These are phyloP conservation scores for Diplodus puntazzo DNA, from an alignment of 2,797 vertebrate genomes.

Conservation along the genomic window DNA sequence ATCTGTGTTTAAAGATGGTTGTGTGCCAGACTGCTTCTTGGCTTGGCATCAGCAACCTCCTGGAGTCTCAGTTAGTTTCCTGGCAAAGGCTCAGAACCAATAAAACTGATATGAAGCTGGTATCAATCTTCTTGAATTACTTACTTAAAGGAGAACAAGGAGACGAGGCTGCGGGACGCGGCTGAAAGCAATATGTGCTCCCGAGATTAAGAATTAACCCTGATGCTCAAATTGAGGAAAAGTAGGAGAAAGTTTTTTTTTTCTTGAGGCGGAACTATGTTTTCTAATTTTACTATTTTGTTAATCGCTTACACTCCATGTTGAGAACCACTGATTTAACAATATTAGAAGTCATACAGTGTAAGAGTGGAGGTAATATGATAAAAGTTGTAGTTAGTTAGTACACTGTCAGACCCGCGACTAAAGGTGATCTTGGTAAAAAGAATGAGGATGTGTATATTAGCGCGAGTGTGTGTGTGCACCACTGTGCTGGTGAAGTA, in stretches of 20 bases:
- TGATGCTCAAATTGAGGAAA: background rate
- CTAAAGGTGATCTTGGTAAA: constrained; percentile 23
- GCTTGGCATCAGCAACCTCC: constrained; percentile 15
- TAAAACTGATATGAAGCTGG: constrained; percentile 12
- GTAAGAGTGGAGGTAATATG: constrained; percentile 12
- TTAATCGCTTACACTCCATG: background rate
- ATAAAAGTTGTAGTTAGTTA: constrained; percentile 18
- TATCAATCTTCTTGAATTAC: constrained; percentile 1
- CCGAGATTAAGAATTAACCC: background rate
- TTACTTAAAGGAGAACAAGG: background rate
- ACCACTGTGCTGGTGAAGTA: constrained; percentile 26
- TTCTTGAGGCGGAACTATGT: background rate
- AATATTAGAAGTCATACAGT: constrained; percentile 21
- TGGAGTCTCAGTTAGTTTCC: background rate
- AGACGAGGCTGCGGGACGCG: background rate
- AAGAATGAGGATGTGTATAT: constrained; percentile 15
- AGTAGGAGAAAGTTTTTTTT: background rate
- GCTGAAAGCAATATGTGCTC: background rate
- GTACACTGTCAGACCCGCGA: constrained; percentile 15
- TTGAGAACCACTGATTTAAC: constrained; percentile 22
- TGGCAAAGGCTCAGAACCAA: constrained; percentile 18
- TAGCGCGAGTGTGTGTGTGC: constrained; percentile 3
- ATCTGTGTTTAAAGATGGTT: background rate
- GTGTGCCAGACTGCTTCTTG: background rate
- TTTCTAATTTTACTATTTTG: background rate